Percentiles rank a stretch among this genome's conserved stretches.
Conservation (phyloP, 1,140 invertebrate genomes). For the Laodelphax striatellus region DNA sequence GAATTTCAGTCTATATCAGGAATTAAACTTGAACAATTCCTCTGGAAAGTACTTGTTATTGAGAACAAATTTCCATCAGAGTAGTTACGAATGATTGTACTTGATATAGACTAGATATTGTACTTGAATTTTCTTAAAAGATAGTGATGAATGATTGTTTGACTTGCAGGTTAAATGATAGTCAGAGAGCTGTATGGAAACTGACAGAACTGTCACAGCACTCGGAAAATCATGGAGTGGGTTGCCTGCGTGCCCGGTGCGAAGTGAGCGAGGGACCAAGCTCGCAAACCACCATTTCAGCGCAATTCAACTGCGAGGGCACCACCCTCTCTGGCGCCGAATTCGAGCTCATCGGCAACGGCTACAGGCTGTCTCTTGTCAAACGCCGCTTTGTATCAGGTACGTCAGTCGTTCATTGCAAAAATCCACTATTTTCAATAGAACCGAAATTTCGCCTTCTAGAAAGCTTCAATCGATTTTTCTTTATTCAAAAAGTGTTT, state of each 20-base stretch:
- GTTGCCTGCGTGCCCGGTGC: conserved; percentile 79
- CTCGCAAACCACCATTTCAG: conserved; percentile 67
- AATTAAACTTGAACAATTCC: too few species aligned
- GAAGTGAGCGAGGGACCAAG: conserved; percentile 73
- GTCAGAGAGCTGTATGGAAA: conserved; percentile 78
- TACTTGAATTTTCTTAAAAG: too few species aligned
- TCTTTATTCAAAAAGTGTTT: too few species aligned
- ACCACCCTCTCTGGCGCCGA: conserved; percentile 88
- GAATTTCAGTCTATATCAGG: too few species aligned
- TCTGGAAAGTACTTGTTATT: too few species aligned
- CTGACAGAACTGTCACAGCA: conserved; percentile 83
- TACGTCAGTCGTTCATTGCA: conserved; percentile 24
- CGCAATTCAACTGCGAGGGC: conserved; percentile 91
- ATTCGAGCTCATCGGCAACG: conserved; percentile 76
- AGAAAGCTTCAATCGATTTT: too few species aligned
- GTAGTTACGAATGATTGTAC: too few species aligned
- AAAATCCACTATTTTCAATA: too few species aligned
- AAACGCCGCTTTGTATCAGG: conserved; percentile 91
- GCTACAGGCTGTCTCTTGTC: conserved; percentile 85
- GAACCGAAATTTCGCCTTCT: too few species aligned
- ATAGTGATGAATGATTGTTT: too few species aligned
- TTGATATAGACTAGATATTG: too few species aligned
- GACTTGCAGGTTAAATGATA: conserved; percentile 54
- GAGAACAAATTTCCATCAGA: too few species aligned
- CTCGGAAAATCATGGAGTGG: conserved; percentile 76